phyloP scores from a whole-genome alignment of 1,140 invertebrate genomes.

The Pachypeltis micranthus region DNA sequence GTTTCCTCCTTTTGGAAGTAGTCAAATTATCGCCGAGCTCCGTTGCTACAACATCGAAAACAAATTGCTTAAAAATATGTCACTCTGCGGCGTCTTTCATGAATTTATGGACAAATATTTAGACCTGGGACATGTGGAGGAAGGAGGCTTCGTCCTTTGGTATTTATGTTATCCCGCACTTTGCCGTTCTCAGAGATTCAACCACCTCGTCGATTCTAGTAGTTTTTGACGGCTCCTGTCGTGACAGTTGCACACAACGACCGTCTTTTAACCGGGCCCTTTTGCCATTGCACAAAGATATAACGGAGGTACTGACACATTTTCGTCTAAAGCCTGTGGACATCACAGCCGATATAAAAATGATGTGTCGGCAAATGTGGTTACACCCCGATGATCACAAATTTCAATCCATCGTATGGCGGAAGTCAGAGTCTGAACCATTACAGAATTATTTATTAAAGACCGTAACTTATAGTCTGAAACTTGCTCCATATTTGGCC shows the following conservation, averaged over 20 bases:
- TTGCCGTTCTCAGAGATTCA: not conserved
- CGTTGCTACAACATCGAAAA: no score
- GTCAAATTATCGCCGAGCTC: no score
- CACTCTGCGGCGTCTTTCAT: no score
- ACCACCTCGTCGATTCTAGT: not conserved
- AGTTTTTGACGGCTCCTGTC: not conserved
- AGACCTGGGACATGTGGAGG: no score
- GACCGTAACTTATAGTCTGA: not conserved
- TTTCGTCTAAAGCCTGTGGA: not conserved
- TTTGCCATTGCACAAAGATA: no score
- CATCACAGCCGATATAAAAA: not conserved
- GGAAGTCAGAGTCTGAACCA: no score
- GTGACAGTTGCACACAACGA: not conserved
- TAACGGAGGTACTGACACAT: not conserved
- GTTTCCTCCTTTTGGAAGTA: no score
- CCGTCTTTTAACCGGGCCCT: not conserved
- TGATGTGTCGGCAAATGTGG: not conserved
- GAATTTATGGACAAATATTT: no score
- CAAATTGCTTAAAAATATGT: no score
- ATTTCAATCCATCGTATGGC: not conserved
- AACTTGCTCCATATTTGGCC: no score
- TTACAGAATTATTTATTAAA: not conserved
- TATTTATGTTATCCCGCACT: no score
- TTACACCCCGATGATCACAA: not conserved
- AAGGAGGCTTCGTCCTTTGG: no score